Evolutionary conservation across 2,113 vertebrate species (phyloP), one percentile per base, ranked within the genome.

Genomic region (Phrynocephalus versicolor): DNA sequence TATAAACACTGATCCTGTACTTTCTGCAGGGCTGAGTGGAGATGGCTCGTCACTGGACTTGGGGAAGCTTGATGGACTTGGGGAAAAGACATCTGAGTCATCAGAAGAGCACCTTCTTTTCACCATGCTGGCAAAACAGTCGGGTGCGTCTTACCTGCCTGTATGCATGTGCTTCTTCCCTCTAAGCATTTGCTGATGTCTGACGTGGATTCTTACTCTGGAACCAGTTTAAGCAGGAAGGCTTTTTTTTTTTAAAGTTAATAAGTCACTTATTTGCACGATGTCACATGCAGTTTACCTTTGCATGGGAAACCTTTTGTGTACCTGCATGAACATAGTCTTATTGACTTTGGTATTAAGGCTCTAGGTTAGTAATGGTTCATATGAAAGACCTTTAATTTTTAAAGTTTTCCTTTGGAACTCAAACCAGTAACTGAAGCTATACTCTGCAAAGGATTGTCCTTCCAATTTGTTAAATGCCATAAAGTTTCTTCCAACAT

Each of bases 221-320:
- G 87, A 89, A 93, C 62, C 85, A 88, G 86, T 81, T 90, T 79
- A 79, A 84, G 62, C 88, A 58, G 80, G 79, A 83, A 71, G 64
- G 3, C 4, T n/a, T 27, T 15, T 77, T 89, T 89, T 79, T 86
- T 77, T 77, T 37, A 80, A 74, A 67, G 95, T 97, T 97, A 96
- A 97, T 97, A 90, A 96, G 93, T 97, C 96, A 97, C 91, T 0
- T 69, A 19, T 64, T 90, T 65, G 79, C 75, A 74, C 91, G 90
- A 90, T 86, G 75, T 92, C 89, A 91, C 70, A 88, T 87, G 45
- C 23, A 88, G 88, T 93, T 67, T 81, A 87, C 81, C 87, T 90
- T 67, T 74, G 45, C 5, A 18, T 51, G n/a, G 71, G 58, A 57
- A 83, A 71, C 69, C 57, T 80, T 92, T 85, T 79, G 21, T 74